Conservation (phyloP, 2,888 invertebrate genomes). For the Drosophila basisetae region DNA sequence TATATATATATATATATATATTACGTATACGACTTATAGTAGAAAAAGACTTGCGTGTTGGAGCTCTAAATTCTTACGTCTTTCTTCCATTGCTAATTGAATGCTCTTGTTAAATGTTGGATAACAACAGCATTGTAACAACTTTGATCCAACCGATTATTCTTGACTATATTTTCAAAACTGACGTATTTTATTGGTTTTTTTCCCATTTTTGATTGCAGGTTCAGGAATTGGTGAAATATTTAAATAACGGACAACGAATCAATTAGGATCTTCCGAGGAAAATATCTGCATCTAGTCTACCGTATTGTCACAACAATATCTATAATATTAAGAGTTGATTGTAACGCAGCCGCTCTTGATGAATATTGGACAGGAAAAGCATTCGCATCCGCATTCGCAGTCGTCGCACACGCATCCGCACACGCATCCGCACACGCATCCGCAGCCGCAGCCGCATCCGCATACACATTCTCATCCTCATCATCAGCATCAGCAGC, state of each 20-base stretch:
- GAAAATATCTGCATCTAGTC: slow-evolving; percentile 69
- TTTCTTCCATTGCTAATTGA: background rate
- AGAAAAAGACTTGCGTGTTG: background rate
- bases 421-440: slow-evolving; percentile 44
- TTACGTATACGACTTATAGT: background rate
- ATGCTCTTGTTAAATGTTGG: background rate
- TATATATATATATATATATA: background rate
- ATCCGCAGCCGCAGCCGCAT: slow-evolving; percentile 35
- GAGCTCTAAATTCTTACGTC: background rate
- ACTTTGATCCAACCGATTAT: background rate
- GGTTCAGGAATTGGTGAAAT: slow-evolving; percentile 15
- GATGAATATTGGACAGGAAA: slow-evolving; percentile 84
- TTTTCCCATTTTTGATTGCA: slow-evolving; percentile 26
- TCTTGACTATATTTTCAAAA: background rate
- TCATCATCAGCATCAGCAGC: slow-evolving; percentile 21
- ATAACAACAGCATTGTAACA: background rate
- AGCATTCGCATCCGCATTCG: slow-evolving; percentile 60
- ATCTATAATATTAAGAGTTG: slow-evolving; percentile 36
- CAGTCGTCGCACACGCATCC: slow-evolving; percentile 52
- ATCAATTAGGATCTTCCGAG: slow-evolving; percentile 22
- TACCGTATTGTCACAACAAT: slow-evolving; percentile 44
- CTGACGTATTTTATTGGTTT: background rate
- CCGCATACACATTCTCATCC: slow-evolving; percentile 39
- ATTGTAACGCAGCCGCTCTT: slow-evolving; percentile 71
- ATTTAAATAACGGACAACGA: slow-evolving; percentile 24